phyloP scores from a whole-genome alignment of 2,113 vertebrate genomes.

The Tyrannus savana region DNA sequence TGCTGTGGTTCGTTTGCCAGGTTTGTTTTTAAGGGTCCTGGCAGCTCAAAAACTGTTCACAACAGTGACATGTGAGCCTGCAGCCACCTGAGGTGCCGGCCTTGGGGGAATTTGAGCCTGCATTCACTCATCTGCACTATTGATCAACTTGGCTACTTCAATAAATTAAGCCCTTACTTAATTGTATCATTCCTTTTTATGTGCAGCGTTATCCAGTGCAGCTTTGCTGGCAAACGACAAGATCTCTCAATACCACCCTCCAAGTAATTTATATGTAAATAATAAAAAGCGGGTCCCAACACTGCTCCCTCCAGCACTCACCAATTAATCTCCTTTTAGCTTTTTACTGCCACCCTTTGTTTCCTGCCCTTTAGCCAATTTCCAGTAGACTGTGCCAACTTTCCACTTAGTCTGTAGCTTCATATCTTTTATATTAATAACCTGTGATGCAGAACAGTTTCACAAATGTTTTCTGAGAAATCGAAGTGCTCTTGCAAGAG shows the following conservation, averaged over 20 bases:
- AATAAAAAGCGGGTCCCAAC: conserved; percentile 69
- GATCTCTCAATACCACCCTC: conserved; percentile 61
- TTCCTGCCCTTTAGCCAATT: conserved; percentile 73
- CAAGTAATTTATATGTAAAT: conserved; percentile 76
- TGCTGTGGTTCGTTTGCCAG: not conserved
- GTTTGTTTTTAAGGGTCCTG: not conserved
- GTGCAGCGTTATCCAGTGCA: not conserved
- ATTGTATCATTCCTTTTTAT: conserved; percentile 36
- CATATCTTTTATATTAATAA: conserved; percentile 65
- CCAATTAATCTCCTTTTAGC: conserved; percentile 75
- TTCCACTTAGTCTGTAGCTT: conserved; percentile 66
- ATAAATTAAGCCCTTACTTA: conserved; percentile 58
- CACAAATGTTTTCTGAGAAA: conserved; percentile 51
- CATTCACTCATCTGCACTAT: not conserved
- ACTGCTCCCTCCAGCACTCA: conserved; percentile 55
- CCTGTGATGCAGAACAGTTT: conserved; percentile 55
- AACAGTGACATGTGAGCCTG: not conserved
- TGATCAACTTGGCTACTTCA: conserved; percentile 23
- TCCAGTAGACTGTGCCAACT: conserved; percentile 72
- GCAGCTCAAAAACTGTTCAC: not conserved
- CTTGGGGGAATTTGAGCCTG: not conserved
- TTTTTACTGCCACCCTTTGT: conserved; percentile 69
- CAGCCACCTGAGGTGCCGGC: not conserved
- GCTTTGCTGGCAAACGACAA: conserved; percentile 53
- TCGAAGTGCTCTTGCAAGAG: conserved; percentile 14